Evolutionary conservation across 1,140 invertebrate genomes (phyloP), one percentile per base, ranked within the genome.

Genomic region (Bombus breviceps): DNA sequence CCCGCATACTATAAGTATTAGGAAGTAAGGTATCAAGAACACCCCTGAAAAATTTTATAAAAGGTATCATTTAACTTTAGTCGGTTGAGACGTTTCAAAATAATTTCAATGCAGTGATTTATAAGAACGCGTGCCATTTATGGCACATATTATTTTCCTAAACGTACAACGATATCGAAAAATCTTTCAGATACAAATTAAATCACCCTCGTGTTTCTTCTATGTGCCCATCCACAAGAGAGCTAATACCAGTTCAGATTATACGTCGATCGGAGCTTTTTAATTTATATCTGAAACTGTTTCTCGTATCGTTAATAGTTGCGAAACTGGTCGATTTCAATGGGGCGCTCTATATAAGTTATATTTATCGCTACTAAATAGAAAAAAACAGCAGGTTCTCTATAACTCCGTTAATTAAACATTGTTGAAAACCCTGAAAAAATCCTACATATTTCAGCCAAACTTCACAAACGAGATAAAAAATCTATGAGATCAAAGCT

Each of bases 1-100:
- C 69, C 97, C 97, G 93, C 97, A 98, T 89, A 98, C 96, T 88
- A 98, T 92, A 92, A 98, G 96, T 93, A 98, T 97, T 93, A 98
- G 96, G 94, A 97, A 97, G 94, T 98, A 98, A 88, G 97, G 97
- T 93, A 98, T 97, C 90, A 98, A 95, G 95, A 98, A 98, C 77
- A 97, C 97, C 92, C 97, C 97, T 98, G 96, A 77, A 96, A 96
- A 77, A 25, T 64, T 37, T 13, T 8, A 84, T 32, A 9, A 43
- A 78, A 71, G 2, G 3, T 34, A 34, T 57, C 3, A 22, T 66
- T 59, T 37, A 47, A 37, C 13, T 32, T 3, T 18, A 47, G 1
- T 1, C 12, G 22, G 12, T 34, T 15, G 1, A 41, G 3, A 41
- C 28, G 10, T 28, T 41, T n/a, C 15, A 71, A 41, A 71, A 41